Base-by-base conservation (phyloP, 2,888 invertebrate genomes). In the Orthosia gothica region DNA sequence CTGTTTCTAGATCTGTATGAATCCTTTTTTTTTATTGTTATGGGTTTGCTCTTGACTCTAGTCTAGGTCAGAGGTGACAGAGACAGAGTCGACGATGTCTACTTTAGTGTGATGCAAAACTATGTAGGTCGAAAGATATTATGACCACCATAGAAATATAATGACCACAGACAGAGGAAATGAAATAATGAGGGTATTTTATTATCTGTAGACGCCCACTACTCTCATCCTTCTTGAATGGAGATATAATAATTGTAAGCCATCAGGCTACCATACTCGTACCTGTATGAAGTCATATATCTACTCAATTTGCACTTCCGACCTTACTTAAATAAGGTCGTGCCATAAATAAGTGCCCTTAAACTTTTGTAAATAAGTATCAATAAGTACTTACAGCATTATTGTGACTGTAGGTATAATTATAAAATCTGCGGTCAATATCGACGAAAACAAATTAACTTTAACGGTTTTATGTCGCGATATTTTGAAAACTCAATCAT, bases 61-160 rank as follows among this genome's bases (percentile, higher is more conserved):
- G n/a, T n/a, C n/a, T n/a, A n/a, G n/a, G n/a, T n/a, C n/a, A n/a
- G n/a, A n/a, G n/a, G n/a, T n/a, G n/a, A n/a, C n/a, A n/a, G n/a
- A n/a, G n/a, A n/a, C n/a, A n/a, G n/a, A n/a, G n/a, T n/a, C n/a
- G n/a, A n/a, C n/a, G n/a, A n/a, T n/a, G n/a, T n/a, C n/a, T n/a
- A 52, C 18, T 50, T 47, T 47, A 57, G 54, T 66, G 55, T 55
- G 40, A 68, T 65, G 61, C 47, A 3, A 82, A 52, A 55, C 47
- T 40, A 47, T 49, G 71, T 79, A 70, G 73, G 70, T 58, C 20
- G 62, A 26, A 50, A 68, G 79, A 85, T 77, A 63, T 79, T 69
- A 76, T 76, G 61, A 71, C 64, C 49, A 15, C 63, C n/a, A n/a
- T n/a, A n/a, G n/a, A n/a, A n/a, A 85, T 77, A 63, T 79, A 66